These are phyloP conservation scores for Diaperis boleti DNA, from an alignment of 2,888 invertebrate genomes.

Conservation along the genomic window DNA sequence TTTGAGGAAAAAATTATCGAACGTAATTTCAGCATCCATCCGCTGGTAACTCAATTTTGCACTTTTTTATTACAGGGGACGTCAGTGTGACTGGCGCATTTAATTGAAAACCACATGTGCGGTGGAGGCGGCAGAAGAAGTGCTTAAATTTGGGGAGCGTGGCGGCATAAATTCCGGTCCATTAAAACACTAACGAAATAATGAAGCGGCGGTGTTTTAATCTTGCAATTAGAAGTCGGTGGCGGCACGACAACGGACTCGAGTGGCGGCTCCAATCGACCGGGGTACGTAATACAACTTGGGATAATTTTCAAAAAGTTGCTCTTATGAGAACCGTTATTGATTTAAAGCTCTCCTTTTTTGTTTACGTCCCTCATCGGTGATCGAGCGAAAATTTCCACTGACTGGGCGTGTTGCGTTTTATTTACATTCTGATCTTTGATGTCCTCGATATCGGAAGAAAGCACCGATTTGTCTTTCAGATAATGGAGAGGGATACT, in stretches of 20 bases:
- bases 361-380: slow-evolving; percentile 6
- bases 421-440: slow-evolving; percentile 7
- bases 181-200: slow-evolving; percentile 20
- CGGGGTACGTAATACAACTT: no score
- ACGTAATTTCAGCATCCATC: no score
- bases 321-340: slow-evolving; percentile 1
- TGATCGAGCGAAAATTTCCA: neutral
- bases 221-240: slow-evolving; percentile 12
- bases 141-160: neutral
- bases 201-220: slow-evolving; percentile 27
- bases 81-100: neutral
- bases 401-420: slow-evolving; percentile 10
- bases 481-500: neutral
- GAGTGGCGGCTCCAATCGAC: neutral
- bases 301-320: no score
- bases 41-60: no score
- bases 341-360: neutral
- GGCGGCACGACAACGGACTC: slow-evolving; percentile 9
- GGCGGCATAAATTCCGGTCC: slow-evolving; percentile 12
- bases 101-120: neutral
- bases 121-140: neutral
- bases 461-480: slow-evolving; percentile 7
- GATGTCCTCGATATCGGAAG: neutral
- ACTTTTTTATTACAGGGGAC: neutral
- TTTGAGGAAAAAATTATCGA: neutral